Evolutionary conservation across 2,797 vertebrate species (phyloP), one percentile per base, ranked within the genome.

Genomic region (Microctenopoma steveboyesi): DNA sequence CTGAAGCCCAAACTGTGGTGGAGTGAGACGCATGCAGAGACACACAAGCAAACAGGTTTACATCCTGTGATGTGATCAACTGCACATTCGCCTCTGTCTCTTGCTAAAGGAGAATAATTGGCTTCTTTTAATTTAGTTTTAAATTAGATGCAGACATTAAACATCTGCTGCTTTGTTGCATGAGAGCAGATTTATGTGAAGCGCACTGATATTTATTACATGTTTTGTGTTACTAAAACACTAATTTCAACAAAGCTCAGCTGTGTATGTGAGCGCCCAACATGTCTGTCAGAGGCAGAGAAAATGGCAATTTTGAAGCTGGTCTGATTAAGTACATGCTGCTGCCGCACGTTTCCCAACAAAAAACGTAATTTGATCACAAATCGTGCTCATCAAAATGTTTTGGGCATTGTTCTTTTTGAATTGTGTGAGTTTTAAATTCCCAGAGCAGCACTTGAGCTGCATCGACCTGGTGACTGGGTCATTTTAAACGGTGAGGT

Each of bases 391-490:
- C 53, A 14, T 18, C 1, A 14, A 27, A 50, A 52, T 35, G 49
- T 37, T 63, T 50, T 70, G 69, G 63, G 37, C 30, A n/a, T 55
- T 18, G 58, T 18, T 45, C 40, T 47, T 25, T 47, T 25, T 47
- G 52, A 55, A 37, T 16, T 16, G 43, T 40, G 28, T 27, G 62
- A 30, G 43, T 60, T 66, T 65, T 64, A 51, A 15, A 15, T 2
- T 87, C 87, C 82, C 85, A 0, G 25, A 79, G 69, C 80, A 22
- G 58, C 81, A 73, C 66, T 88, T 54, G 57, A 28, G 51, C 71
- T 5, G n/a, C 89, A 89, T 88, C 76, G 87, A 87, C 86, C 71
- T 27, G 18, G 58, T 25, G 45, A 48, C 22, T 16, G 73, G 72
- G 72, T 79, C 54, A 54, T 59, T 81, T 78, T 76, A 88, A 85